phyloP scores from a whole-genome alignment of 37 sponge, comb jelly and placozoan genomes.

The Dysidea cf. avara region DNA sequence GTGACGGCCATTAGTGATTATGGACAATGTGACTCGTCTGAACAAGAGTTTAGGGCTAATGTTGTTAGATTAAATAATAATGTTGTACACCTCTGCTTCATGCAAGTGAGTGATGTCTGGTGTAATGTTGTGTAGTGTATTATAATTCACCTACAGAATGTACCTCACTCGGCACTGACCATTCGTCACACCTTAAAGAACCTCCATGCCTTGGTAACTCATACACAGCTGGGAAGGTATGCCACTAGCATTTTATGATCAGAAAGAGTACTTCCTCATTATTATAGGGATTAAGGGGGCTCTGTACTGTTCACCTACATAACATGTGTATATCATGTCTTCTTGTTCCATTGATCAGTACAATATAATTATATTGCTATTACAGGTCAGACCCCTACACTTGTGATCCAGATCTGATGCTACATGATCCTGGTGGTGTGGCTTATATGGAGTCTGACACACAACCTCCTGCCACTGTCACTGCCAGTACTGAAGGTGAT shows the following conservation, averaged over 20 bases:
- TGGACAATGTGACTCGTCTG: conserved; percentile 27
- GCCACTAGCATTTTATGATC: not conserved
- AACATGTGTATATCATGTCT: not conserved
- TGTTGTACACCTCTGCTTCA: conserved; percentile 67
- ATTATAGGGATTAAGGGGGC: not conserved
- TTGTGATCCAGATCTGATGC: not conserved
- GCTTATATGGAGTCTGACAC: too few species aligned
- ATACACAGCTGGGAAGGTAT: conserved; percentile 65
- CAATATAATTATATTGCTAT: not conserved
- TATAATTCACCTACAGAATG: conserved; percentile 21
- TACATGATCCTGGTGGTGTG: too few species aligned
- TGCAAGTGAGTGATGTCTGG: conserved; percentile 42
- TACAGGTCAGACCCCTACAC: not conserved
- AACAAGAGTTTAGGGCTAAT: conserved; percentile 17
- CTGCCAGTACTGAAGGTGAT: not conserved
- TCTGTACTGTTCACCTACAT: not conserved
- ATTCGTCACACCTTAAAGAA: conserved; percentile 61
- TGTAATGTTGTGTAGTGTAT: not conserved
- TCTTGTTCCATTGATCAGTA: not conserved
- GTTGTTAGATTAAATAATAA: conserved; percentile 67
- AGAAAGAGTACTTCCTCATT: too few species aligned
- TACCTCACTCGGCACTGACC: conserved; percentile 44
- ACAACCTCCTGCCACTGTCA: conserved; percentile 35
- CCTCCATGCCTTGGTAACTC: conserved; percentile 56
- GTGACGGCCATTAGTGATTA: conserved; percentile 50